These are phyloP conservation scores for Plectrocnemia conspersa DNA, from an alignment of 1,140 invertebrate genomes.

Conservation along the genomic window DNA sequence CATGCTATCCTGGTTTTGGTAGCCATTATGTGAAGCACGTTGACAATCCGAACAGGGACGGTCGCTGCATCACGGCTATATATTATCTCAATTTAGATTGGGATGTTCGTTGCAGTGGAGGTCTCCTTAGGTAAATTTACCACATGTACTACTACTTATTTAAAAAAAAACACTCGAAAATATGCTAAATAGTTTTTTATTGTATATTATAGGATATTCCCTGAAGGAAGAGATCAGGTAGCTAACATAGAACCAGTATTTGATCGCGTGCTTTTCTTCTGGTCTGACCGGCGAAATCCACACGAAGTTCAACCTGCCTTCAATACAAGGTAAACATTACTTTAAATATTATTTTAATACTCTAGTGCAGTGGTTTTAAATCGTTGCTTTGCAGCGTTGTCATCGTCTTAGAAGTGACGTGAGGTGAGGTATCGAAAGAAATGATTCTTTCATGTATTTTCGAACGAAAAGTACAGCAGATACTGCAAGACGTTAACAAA, in stretches of 20 bases:
- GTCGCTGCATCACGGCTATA: constrained; percentile 90
- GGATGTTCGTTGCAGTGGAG: constrained; percentile 68
- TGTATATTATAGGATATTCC: constrained; percentile 92
- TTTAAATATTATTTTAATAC: constrained; percentile 10
- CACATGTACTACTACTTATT: no score
- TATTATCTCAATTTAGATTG: constrained; percentile 95
- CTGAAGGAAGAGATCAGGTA: constrained; percentile 76
- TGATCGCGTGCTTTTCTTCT: constrained; percentile 93
- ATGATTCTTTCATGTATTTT: no score
- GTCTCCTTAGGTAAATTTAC: constrained; percentile 52
- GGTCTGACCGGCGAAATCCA: constrained; percentile 94
- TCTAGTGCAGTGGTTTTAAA: neutral
- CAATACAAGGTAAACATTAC: constrained; percentile 57
- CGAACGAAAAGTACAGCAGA: no score
- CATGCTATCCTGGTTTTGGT: constrained; percentile 90
- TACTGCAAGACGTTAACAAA: no score
- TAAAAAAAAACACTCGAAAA: no score
- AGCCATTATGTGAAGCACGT: constrained; percentile 94
- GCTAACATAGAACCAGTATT: constrained; percentile 91
- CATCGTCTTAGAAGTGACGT: no score
- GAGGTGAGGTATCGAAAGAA: no score
- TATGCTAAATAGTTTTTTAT: no score
- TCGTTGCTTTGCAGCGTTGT: no score
- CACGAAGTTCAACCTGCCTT: constrained; percentile 93
- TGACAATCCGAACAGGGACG: constrained; percentile 95